phyloP scores from a whole-genome alignment of 92 coral and sea anemone genomes.

The Zoanthus gigantus region DNA sequence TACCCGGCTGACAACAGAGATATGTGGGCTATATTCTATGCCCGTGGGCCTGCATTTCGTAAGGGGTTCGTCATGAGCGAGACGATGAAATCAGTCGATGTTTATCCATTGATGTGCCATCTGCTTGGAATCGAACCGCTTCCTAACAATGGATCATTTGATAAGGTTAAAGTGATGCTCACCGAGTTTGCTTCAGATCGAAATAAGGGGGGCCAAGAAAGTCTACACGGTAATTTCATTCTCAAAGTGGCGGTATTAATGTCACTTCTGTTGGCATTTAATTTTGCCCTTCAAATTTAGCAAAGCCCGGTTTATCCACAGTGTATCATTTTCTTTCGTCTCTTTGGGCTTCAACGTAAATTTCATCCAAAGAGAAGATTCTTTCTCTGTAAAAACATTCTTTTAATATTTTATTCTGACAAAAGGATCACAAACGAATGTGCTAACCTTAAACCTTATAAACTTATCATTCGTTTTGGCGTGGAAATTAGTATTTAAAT shows the following conservation, averaged over 20 bases:
- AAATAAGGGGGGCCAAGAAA: neutral
- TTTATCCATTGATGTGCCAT: slow-evolving; percentile 76
- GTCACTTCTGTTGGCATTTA: neutral
- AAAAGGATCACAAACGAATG: too few species aligned
- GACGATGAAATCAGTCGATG: slow-evolving; percentile 53
- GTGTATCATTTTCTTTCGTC: too few species aligned
- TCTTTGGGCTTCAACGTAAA: too few species aligned
- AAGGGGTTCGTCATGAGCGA: slow-evolving; percentile 39
- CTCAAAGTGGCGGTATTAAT: neutral
- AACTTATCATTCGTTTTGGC: too few species aligned
- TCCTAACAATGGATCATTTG: slow-evolving; percentile 73
- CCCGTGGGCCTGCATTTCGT: slow-evolving; percentile 75
- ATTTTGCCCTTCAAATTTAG: neutral
- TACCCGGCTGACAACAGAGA: slow-evolving; percentile 51
- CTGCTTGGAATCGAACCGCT: slow-evolving; percentile 68
- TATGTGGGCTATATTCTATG: slow-evolving; percentile 62
- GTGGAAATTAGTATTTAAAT: too few species aligned
- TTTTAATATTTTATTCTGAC: too few species aligned
- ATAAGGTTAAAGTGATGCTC: slow-evolving; percentile 57
- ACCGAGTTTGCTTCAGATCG: slow-evolving; percentile 2
- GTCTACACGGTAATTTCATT: neutral
- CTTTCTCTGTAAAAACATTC: too few species aligned
- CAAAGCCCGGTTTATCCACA: too few species aligned
- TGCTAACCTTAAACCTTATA: too few species aligned
- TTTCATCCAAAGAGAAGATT: too few species aligned